A percentile compares a stretch with the other conserved stretches of the same genome.
Evolutionary conservation across 2,797 vertebrate species (phyloP).

Genomic region (Lepilemur septentrionalis): DNA sequence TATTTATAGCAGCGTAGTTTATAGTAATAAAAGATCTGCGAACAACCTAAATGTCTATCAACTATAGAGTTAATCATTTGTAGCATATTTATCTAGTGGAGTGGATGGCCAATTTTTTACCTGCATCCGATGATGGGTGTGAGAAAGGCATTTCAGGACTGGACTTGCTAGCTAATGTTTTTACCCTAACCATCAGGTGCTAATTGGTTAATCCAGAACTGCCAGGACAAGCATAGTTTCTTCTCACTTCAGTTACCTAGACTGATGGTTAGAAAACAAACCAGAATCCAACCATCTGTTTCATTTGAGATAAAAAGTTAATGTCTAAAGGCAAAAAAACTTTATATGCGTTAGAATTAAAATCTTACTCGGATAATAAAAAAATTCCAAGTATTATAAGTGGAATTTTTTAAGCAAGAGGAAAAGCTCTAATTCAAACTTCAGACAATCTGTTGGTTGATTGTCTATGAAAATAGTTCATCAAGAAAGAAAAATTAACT

Average conservation of each 20-base stretch:
- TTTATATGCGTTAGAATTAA: neutral
- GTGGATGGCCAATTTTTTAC: neutral
- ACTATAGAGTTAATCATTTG: too few species aligned
- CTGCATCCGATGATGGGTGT: neutral
- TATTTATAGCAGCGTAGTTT: too few species aligned
- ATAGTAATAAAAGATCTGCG: too few species aligned
- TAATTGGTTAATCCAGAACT: conserved; percentile 13
- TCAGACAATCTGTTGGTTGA: neutral
- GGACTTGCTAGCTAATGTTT: neutral
- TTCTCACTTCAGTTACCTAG: conserved; percentile 22
- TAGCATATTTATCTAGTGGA: too few species aligned
- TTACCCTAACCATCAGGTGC: neutral
- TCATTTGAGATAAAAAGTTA: conserved; percentile 7
- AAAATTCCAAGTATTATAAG: neutral
- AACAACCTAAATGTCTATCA: too few species aligned
- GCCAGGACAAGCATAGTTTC: neutral
- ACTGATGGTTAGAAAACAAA: conserved; percentile 22
- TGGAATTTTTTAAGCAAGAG: neutral
- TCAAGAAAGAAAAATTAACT: conserved; percentile 17
- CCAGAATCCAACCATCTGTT: conserved; percentile 29
- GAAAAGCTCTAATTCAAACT: conserved; percentile 17
- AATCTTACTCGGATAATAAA: neutral
- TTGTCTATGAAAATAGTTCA: neutral
- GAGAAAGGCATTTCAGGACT: neutral
- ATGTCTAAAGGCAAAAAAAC: neutral